Evolutionary conservation across 2,888 invertebrate species (phyloP), one percentile per base, ranked within the genome.

Genomic region (Cataglyphis rosenhaueri): DNA sequence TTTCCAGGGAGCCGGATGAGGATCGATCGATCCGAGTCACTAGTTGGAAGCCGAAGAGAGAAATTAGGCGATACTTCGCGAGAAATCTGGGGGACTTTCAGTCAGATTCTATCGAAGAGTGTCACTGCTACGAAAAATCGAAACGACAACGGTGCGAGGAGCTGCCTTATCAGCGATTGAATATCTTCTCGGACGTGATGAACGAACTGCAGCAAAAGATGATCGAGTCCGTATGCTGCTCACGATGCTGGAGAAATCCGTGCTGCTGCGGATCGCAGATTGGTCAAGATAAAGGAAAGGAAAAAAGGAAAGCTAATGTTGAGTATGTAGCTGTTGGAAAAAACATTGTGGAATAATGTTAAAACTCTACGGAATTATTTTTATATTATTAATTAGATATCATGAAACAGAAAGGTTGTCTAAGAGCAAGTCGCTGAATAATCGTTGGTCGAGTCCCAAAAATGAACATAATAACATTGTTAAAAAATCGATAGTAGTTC

Each of bases 121-220:
- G 86, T 66, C 52, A 73, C 2, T 90, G 86, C 25, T 82, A 71
- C 41, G 87, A 89, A 9, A 88, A 82, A 32, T 35, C 66, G 3
- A 92, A 87, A 41, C 84, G 85, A 6, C 88, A 86, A 57, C 89
- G 87, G 1, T 87, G 86, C 9, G 88, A 90, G 2, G 88, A 89
- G 59, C 87, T 93, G 5, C 87, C 93, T 62, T 92, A 92, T 86
- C 92, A 93, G 71, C 90, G 91, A 44, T 64, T 87, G 4, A 84
- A 84, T 18, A 89, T 87, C 4, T 93, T 92, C 79, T 92, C 92
- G 3, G 86, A 92, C 48, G 91, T 93, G 32, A 91, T 93, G 91
- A 89, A 71, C 73, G 93, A 93, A 76, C 79, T 93, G 29, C 91
- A 93, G 62, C 87, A 90, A 44, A 93, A 92, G 85, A 90, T 93